Conservation (phyloP, 2,797 vertebrate genomes). For the Schizopygopsis malacanthus region DNA sequence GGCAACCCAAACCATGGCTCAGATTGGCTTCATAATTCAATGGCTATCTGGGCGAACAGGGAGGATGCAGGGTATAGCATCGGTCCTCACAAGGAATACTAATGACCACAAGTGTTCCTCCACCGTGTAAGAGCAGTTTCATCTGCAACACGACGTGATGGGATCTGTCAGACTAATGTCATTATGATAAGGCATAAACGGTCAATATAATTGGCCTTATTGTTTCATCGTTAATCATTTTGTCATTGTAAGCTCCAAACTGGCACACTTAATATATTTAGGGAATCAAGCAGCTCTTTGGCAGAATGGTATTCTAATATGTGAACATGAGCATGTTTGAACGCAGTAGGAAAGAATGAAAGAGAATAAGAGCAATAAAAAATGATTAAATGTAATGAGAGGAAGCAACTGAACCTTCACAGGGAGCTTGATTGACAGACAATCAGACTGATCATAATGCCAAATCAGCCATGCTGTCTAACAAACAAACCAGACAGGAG, state of each 20-base stretch:
- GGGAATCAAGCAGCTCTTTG: not conserved
- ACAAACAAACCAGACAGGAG: not conserved
- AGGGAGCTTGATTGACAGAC: not conserved
- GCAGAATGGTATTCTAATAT: conserved; percentile 1
- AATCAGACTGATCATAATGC: not conserved
- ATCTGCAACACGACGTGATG: not conserved
- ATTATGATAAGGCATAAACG: not conserved
- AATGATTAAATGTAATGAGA: not conserved
- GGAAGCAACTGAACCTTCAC: not conserved
- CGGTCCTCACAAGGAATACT: conserved; percentile 71
- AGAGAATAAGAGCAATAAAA: not conserved
- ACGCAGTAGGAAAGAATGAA: not conserved
- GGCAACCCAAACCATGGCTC: conserved; percentile 83
- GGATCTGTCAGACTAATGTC: not conserved
- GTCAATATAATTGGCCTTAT: not conserved
- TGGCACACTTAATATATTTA: not conserved
- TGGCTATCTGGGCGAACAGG: conserved; percentile 76
- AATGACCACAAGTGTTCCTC: conserved; percentile 68
- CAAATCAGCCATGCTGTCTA: not conserved
- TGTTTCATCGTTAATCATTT: not conserved
- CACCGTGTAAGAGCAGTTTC: conserved; percentile 50
- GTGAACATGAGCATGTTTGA: not conserved
- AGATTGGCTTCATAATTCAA: conserved; percentile 86
- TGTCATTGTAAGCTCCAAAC: not conserved
- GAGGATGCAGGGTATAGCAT: conserved; percentile 76